Percentiles rank a stretch among this genome's conserved stretches.
These are phyloP conservation scores for Dicerorhinus sumatrensis DNA, from an alignment of 2,113 vertebrate species.

Conservation along the genomic window DNA sequence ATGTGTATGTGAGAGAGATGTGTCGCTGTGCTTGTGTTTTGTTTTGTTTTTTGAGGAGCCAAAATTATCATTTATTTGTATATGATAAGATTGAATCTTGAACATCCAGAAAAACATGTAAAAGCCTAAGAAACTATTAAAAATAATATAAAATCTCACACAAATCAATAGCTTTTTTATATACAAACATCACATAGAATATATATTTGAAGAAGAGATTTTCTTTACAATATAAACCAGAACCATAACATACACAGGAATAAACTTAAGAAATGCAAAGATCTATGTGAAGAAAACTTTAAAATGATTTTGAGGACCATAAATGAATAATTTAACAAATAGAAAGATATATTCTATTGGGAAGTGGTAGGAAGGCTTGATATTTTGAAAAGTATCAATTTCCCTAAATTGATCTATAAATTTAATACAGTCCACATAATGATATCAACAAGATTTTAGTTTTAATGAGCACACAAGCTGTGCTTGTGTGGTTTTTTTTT, in stretches of 20 bases:
- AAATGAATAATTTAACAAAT: background rate
- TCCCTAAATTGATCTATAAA: background rate
- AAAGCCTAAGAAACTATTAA: background rate
- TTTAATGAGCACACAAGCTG: background rate
- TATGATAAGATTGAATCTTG: background rate
- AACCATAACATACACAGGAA: background rate
- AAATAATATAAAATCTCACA: conserved; percentile 1
- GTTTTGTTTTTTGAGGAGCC: background rate
- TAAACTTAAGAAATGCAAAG: background rate
- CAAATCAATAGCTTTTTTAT: background rate
- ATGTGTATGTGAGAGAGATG: background rate
- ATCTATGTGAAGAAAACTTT: background rate
- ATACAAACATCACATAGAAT: background rate
- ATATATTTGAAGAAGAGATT: background rate
- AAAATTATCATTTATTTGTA: background rate
- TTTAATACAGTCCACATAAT: background rate
- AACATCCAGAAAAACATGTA: background rate
- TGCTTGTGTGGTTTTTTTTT: no score
- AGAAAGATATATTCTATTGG: background rate
- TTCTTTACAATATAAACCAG: background rate
- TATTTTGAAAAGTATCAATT: background rate
- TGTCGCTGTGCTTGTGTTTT: background rate
- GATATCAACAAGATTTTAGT: background rate
- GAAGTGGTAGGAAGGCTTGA: background rate
- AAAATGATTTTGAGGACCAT: background rate